These are phyloP conservation scores for Yasuhikotakia modesta DNA, from an alignment of 2,797 vertebrate genomes.

Conservation along the genomic window DNA sequence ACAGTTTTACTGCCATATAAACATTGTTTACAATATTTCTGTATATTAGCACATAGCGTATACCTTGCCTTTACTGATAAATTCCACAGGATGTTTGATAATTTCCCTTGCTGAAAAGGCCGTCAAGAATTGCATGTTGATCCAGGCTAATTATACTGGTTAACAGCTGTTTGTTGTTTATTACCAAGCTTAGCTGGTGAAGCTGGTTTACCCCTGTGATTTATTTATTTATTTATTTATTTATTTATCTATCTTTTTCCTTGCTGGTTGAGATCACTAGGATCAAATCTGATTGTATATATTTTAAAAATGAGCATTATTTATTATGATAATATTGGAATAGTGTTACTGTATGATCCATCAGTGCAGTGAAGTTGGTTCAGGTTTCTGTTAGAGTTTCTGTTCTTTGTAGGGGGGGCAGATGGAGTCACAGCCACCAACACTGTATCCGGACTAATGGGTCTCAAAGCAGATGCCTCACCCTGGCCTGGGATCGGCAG, in stretches of 20 bases:
- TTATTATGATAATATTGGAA: background rate
- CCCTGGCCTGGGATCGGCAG: conserved; percentile 80
- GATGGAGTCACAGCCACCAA: conserved; percentile 86
- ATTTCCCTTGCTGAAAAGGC: background rate
- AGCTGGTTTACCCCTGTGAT: background rate
- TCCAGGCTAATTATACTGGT: background rate
- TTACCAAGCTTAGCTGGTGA: background rate
- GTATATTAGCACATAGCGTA: background rate
- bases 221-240: background rate
- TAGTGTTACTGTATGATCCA: background rate
- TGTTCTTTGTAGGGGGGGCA: conserved; percentile 74
- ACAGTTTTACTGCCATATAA: background rate
- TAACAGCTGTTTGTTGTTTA: background rate
- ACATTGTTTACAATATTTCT: background rate
- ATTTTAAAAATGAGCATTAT: background rate
- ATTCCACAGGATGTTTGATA: background rate
- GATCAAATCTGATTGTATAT: background rate
- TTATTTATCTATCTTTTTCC: background rate
- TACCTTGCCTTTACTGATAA: background rate
- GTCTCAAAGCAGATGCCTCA: conserved; percentile 75
- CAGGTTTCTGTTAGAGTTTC: background rate
- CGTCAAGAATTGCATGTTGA: background rate
- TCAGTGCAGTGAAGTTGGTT: background rate
- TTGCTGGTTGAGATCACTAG: background rate
- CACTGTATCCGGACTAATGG: conserved; percentile 86